Evolutionary conservation across 1,140 invertebrate species (phyloP), one percentile per base, ranked within the genome.

Genomic region (Argopecten irradians): DNA sequence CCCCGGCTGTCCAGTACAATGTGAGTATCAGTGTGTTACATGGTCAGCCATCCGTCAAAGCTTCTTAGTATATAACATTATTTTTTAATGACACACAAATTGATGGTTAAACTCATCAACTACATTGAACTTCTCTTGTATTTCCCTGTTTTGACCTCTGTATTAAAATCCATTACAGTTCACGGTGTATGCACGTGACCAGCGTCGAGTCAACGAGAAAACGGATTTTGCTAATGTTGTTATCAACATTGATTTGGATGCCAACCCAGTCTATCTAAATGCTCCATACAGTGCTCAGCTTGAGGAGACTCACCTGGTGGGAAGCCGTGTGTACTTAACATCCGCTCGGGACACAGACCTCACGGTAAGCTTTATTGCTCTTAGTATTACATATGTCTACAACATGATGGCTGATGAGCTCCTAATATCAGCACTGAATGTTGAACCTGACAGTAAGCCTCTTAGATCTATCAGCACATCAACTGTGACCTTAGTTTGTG

Each of bases 111-210:
- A n/a, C n/a, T n/a, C n/a, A n/a, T n/a, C n/a, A n/a, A n/a, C n/a
- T n/a, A n/a, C n/a, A n/a, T n/a, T n/a, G n/a, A n/a, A n/a, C n/a
- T 71, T 87, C n/a, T 34, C 34, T 32, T 19, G 43, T 34, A 11
- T 28, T 34, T 71, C 13, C 35, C 28, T 14, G 8, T 85, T 82
- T 90, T 22, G 28, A 46, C 55, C 22, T 88, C 34, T 82, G 32
- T 43, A 88, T n/a, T n/a, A n/a, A n/a, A n/a, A n/a, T n/a, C n/a
- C n/a, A n/a, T n/a, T n/a, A n/a, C 91, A 93, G 83, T 86, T 96
- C 22, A 97, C 98, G 34, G 97, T 99, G 0, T 98, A 97, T 3
- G 98, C 98, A 2, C 97, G 97, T 93, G 98, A 99, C 94, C 97
- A 97, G 86, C 86, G 92, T 28, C 98, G 97, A 8, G 96, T 97